Evolutionary conservation across 2,888 invertebrate genomes (phyloP), one percentile per base, ranked within the genome.

Genomic region (Helicoverpa assulta): DNA sequence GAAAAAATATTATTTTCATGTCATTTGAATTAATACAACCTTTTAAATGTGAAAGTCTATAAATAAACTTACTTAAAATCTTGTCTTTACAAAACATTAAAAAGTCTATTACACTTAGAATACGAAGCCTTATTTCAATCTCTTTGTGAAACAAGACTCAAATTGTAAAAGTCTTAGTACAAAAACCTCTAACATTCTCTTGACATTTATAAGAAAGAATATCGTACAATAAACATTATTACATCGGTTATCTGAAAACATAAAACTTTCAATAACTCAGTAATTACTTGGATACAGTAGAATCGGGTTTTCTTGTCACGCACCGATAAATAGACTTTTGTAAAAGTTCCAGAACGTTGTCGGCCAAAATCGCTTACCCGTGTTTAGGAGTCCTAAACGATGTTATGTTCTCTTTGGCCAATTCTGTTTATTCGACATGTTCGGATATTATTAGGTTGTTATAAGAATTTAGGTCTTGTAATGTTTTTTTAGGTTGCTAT

Each of bases 351-450:
- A 65, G 37, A 72, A 70, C 51, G 61, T 76, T 83, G 19, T 55
- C 47, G 55, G 65, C 72, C 73, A 70, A 78, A 79, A 78, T 60
- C 82, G 70, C 73, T 83, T 83, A 78, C 70, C 66, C 68, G 56
- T 67, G 61, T 65, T 73, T 65, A 68, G 59, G 52, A 73, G 47
- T 62, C 57, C 60, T 78, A 68, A 73, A 70, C 58, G 66, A 62
- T 73, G 57, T 77, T 78, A 66, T 62, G 61, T 63, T 74, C 55
- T 63, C 43, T 58, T 65, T 26, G 19, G 18, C 52, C 21, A 59
- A 63, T 59, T 63, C 40, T 60, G 50, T 70, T 68, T 59, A 21
- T 55, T 26, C 33, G 12, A 18, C 53, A 68, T 59, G 37, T 70
- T 54, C 8, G n/a, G 8, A 33, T 62, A 57, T 65, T 54, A 60